A percentile compares a stretch with the other conserved stretches of the same genome.
Conservation (phyloP, 1,140 invertebrate genomes). For the Psilanteris sp. region DNA sequence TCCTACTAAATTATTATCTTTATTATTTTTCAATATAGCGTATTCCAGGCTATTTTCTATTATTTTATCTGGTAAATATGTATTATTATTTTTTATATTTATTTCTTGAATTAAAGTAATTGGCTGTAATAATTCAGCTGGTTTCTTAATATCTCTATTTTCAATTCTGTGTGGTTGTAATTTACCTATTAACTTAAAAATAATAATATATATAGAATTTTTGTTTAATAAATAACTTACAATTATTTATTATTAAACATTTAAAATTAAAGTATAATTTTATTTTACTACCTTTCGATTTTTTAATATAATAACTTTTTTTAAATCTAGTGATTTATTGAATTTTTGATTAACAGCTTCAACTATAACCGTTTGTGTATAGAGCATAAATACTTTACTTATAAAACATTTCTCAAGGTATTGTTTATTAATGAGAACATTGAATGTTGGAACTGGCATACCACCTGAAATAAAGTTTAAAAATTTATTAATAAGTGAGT, state of each 20-base stretch:
- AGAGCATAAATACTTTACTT: conserved; percentile 68
- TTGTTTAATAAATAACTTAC: too few species aligned
- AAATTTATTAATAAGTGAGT: too few species aligned
- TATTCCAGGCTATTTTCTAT: conserved; percentile 70
- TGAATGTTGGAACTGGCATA: conserved; percentile 66
- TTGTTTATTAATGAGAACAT: conserved; percentile 73
- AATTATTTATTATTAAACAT: too few species aligned
- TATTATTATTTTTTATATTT: too few species aligned
- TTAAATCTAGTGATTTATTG: conserved; percentile 62
- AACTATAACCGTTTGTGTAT: conserved; percentile 72
- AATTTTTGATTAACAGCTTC: conserved; percentile 71
- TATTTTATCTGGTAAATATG: too few species aligned
- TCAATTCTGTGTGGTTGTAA: conserved; percentile 86
- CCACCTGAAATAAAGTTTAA: conserved; percentile 72
- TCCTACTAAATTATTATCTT: conserved; percentile 77
- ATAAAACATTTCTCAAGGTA: conserved; percentile 74
- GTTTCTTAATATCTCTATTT: conserved; percentile 82
- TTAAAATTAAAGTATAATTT: too few species aligned
- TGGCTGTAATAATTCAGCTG: conserved; percentile 45
- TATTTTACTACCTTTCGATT: conserved; percentile 81
- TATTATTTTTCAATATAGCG: conserved; percentile 77
- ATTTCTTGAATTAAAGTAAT: conserved; percentile 82
- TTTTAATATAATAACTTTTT: conserved; percentile 82
- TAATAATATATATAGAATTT: too few species aligned
- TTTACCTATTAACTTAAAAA: conserved; percentile 85